Evolutionary conservation across 2,888 invertebrate genomes (phyloP), one percentile per base, ranked within the genome.

Genomic region (Tanypteryx hageni): DNA sequence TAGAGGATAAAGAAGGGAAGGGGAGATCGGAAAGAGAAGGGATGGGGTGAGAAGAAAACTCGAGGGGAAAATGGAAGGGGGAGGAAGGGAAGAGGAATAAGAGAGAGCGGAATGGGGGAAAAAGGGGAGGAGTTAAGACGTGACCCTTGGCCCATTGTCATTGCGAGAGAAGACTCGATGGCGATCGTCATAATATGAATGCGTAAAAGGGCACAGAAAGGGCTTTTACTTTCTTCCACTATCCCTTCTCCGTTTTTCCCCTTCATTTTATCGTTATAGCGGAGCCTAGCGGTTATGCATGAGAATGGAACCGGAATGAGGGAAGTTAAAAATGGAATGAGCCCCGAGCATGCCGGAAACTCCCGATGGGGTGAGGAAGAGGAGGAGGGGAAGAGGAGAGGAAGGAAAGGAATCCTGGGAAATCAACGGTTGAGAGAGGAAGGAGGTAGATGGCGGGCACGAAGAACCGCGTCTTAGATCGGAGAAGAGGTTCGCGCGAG

Each of bases 131-230:
- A 13, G 10, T 7, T 31, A 86, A 64, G 44, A 89, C 89, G 89
- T 89, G 89, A 68, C 89, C 64, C 64, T 11, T n/a, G 56, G 44
- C 44, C 64, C 22, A 44, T 44, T 89, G 89, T 89, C 89, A 68
- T 89, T 31, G 89, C 64, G 68, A 22, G 22, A 10, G 76, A 89
- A 56, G 64, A 11, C 89, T 89, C 89, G 44, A 13, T 13, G 56
- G 89, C 89, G 89, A 89, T 89, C 89, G 44, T 89, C 44, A 89
- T 89, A 64, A 89, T 89, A 58, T n/a, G 64, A 89, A 89, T 64
- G 68, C 61, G 89, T 18, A 61, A 44, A 89, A 64, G 64, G 64
- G 44, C 57, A 44, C 22, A 89, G 61, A 44, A 64, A 18, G 8
- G 83, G 57, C 56, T 18, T 13, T 16, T 22, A 27, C 14, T 5